These are phyloP conservation scores for Adelosebastes latens DNA, from an alignment of 2,797 vertebrate genomes.

Conservation along the genomic window DNA sequence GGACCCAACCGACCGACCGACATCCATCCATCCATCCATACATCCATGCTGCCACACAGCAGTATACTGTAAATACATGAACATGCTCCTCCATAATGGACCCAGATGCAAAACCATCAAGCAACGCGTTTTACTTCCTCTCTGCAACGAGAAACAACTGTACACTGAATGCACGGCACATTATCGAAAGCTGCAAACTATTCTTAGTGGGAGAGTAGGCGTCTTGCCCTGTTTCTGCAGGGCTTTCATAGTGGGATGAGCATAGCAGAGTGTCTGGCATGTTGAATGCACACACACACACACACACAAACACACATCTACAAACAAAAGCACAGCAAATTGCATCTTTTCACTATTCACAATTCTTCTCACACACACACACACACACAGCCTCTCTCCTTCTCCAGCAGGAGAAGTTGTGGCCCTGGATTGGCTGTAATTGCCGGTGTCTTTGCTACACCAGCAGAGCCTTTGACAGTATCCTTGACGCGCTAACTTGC, in stretches of 20 bases:
- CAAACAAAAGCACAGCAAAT: slow-evolving; percentile 48
- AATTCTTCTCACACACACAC: neutral
- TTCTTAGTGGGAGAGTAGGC: slow-evolving; percentile 61
- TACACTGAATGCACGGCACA: slow-evolving; percentile 13
- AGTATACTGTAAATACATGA: neutral
- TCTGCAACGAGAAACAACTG: slow-evolving; percentile 10
- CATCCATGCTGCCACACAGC: no score
- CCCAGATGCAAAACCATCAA: slow-evolving; percentile 5
- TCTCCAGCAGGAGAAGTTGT: slow-evolving; percentile 6
- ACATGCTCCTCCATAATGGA: neutral
- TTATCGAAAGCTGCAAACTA: slow-evolving; percentile 48
- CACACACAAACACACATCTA: neutral
- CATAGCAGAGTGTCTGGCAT: slow-evolving; percentile 24
- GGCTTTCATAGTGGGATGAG: slow-evolving; percentile 47
- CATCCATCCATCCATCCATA: neutral
- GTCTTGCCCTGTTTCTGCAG: slow-evolving; percentile 59
- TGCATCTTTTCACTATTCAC: slow-evolving; percentile 14
- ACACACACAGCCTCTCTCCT: neutral
- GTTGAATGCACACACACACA: slow-evolving; percentile 9
- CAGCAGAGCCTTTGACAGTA: slow-evolving; percentile 18
- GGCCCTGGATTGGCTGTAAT: slow-evolving; percentile 14
- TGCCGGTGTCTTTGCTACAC: neutral
- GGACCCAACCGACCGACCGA: neutral
- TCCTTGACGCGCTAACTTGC: neutral
- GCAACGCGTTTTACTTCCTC: slow-evolving; percentile 4